A percentile compares a stretch with the other conserved stretches of the same genome.
Conservation (phyloP, 2,888 invertebrate genomes). For the Elmis aenea region DNA sequence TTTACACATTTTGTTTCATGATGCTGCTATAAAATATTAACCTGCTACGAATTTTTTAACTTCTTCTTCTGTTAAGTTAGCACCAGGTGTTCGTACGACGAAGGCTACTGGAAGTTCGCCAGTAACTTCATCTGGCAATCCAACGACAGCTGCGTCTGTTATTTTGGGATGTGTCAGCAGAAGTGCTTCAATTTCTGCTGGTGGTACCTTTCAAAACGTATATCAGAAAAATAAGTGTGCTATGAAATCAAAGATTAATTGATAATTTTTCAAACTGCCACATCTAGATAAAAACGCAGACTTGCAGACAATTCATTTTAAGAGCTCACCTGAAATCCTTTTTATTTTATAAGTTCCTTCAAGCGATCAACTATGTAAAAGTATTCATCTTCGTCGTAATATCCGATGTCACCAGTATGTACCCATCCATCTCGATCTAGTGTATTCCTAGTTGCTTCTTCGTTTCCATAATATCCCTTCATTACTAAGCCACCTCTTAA, state of each 20-base stretch:
- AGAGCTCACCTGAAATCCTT: slow-evolving; percentile 64
- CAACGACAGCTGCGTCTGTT: slow-evolving; percentile 77
- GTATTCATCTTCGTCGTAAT: too few species aligned
- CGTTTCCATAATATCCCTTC: slow-evolving; percentile 70
- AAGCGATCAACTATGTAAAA: too few species aligned
- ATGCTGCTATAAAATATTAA: too few species aligned
- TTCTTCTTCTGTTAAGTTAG: slow-evolving; percentile 46
- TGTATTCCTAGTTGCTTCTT: slow-evolving; percentile 56
- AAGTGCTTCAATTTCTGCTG: slow-evolving; percentile 82
- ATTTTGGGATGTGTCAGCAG: slow-evolving; percentile 66
- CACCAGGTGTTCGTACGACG: slow-evolving; percentile 58
- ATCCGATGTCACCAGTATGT: slow-evolving; percentile 74
- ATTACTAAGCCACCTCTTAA: slow-evolving; percentile 59
- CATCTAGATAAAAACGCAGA: too few species aligned
- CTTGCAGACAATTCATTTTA: too few species aligned
- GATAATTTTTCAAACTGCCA: too few species aligned
- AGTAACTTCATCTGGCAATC: slow-evolving; percentile 63
- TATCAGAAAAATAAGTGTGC: too few species aligned
- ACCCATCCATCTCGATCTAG: slow-evolving; percentile 72
- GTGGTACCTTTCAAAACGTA: too few species aligned
- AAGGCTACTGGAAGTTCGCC: slow-evolving; percentile 76
- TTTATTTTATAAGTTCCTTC: slow-evolving; percentile 85
- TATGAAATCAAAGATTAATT: too few species aligned
- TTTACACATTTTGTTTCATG: too few species aligned
- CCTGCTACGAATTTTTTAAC: slow-evolving; percentile 46